These are phyloP conservation scores for Desmophyllum pertusum DNA, from an alignment of 92 coral and sea anemone genomes.

Conservation along the genomic window DNA sequence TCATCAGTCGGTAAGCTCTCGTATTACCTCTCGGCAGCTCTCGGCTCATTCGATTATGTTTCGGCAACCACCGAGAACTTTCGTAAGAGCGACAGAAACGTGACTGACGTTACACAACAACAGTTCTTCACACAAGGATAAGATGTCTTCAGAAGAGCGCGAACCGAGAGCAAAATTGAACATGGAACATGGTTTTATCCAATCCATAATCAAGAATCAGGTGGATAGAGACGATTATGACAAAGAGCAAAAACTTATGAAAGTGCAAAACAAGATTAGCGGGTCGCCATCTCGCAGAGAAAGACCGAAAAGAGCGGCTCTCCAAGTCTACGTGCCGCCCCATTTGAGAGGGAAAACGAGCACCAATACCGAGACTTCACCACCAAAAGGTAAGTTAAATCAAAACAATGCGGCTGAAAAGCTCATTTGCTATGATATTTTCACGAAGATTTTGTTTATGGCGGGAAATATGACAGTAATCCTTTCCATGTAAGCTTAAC, in stretches of 20 bases:
- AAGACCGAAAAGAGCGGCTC: conserved; percentile 62
- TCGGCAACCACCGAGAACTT: conserved; percentile 10
- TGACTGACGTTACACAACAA: background rate
- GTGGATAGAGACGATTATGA: conserved; percentile 93
- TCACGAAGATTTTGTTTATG: background rate
- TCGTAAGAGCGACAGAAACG: background rate
- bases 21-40: background rate
- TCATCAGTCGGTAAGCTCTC: background rate
- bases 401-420: too few species aligned
- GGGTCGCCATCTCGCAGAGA: conserved; percentile 58
- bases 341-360: conserved; percentile 54
- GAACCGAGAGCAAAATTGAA: conserved; percentile 48
- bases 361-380: background rate
- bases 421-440: too few species aligned
- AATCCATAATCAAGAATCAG: conserved; percentile 82
- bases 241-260: conserved; percentile 77
- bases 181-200: conserved; percentile 90
- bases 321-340: conserved; percentile 81
- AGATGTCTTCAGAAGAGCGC: conserved; percentile 31
- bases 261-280: conserved; percentile 40
- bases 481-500: background rate
- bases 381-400: conserved; percentile 8
- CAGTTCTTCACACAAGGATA: background rate
- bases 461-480: background rate
- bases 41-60: background rate